These are phyloP conservation scores for Neosilurus mollespiculum DNA, from an alignment of 2,797 vertebrate species.

Conservation along the genomic window DNA sequence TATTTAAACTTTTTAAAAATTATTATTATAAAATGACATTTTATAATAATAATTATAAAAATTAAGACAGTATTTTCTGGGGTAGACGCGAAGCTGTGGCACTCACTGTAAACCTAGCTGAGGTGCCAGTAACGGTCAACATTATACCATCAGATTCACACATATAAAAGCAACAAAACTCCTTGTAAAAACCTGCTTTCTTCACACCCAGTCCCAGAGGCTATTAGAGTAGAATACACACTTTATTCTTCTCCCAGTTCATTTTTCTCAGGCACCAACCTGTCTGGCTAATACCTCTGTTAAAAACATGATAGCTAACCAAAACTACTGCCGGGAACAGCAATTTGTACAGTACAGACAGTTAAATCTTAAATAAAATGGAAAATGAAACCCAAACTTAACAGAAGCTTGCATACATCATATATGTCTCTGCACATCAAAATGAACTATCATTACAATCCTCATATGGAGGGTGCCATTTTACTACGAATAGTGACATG, in stretches of 20 bases:
- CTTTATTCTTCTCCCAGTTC: not conserved
- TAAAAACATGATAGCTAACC: not conserved
- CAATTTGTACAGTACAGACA: not conserved
- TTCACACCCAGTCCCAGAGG: not conserved
- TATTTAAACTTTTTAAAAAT: no score
- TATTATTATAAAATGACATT: no score
- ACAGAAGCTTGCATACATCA: no score
- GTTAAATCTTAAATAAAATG: not conserved
- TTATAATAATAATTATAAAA: no score
- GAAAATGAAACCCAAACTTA: no score
- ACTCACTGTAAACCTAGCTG: not conserved
- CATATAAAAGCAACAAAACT: not conserved
- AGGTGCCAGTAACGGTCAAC: not conserved
- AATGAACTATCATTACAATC: no score
- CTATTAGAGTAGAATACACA: not conserved
- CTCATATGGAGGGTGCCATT: no score
- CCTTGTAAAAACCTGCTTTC: not conserved
- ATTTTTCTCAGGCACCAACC: not conserved
- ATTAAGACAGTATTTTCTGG: no score
- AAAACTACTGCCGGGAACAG: not conserved
- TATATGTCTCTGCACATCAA: no score
- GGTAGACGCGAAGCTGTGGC: not conserved
- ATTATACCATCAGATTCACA: not conserved
- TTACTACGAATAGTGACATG: no score
- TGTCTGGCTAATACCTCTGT: not conserved